These are phyloP conservation scores for Lasioglossum calceatum DNA, from an alignment of 2,888 invertebrate genomes.

Conservation along the genomic window DNA sequence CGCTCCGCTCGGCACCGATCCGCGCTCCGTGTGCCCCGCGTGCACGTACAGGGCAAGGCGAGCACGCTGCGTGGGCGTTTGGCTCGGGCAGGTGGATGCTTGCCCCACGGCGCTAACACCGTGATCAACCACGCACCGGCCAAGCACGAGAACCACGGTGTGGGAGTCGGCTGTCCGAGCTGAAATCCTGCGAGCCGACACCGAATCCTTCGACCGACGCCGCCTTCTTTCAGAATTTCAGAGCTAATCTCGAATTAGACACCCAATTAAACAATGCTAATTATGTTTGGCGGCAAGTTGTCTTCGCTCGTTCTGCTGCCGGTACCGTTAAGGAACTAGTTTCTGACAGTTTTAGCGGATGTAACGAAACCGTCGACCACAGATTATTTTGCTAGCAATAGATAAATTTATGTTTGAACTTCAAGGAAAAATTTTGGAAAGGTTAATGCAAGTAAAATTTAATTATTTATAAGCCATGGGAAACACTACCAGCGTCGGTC, in stretches of 20 bases:
- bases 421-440: too few species aligned
- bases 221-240: not conserved
- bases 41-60: constrained; percentile 11
- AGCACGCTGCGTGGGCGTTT: constrained; percentile 55
- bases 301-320: not conserved
- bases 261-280: not conserved
- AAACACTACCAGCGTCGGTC: too few species aligned
- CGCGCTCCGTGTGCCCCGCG: constrained; percentile 22
- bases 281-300: not conserved
- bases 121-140: constrained; percentile 65
- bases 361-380: not conserved
- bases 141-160: constrained; percentile 29
- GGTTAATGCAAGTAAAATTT: too few species aligned
- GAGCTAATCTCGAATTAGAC: not conserved
- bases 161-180: constrained; percentile 4
- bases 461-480: too few species aligned
- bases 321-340: not conserved
- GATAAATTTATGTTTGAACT: too few species aligned
- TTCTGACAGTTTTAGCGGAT: not conserved
- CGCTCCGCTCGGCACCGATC: not conserved
- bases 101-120: constrained; percentile 78
- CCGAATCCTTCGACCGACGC: not conserved
- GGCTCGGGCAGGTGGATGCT: constrained; percentile 81
- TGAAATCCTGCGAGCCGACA: constrained; percentile 10
- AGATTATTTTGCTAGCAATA: not conserved